These are phyloP conservation scores for Cantharis rufa DNA, from an alignment of 2,888 invertebrate genomes.

Conservation along the genomic window DNA sequence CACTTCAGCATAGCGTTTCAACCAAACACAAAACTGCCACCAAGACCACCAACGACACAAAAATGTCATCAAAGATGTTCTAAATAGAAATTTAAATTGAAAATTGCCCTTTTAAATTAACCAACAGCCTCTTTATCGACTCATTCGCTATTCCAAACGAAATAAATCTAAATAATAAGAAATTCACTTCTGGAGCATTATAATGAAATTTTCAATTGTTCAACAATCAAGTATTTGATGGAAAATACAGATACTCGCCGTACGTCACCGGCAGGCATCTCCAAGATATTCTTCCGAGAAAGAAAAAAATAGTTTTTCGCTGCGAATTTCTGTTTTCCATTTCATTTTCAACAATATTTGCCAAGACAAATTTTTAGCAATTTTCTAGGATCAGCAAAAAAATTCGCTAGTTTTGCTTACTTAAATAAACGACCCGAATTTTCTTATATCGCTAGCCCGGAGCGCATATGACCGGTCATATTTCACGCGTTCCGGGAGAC, in stretches of 20 bases:
- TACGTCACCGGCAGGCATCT: background rate
- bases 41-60: slow-evolving; percentile 4
- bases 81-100: slow-evolving; percentile 29
- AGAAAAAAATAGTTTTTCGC: background rate
- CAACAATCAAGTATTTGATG: background rate
- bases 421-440: slow-evolving; percentile 36
- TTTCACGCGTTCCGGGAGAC: slow-evolving; percentile 38
- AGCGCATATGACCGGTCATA: slow-evolving; percentile 37
- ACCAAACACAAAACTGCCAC: slow-evolving; percentile 13
- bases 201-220: background rate
- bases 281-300: background rate
- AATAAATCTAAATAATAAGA: slow-evolving; percentile 7
- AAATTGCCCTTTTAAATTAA: slow-evolving; percentile 29
- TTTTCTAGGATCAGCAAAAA: slow-evolving; percentile 27
- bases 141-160: slow-evolving; percentile 12
- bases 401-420: slow-evolving; percentile 29
- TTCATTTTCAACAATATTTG: slow-evolving; percentile 10
- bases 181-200: background rate
- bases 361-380: slow-evolving; percentile 23
- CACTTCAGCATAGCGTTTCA: slow-evolving; percentile 9
- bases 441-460: slow-evolving; percentile 31
- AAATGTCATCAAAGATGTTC: slow-evolving; percentile 20
- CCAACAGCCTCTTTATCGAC: slow-evolving; percentile 12
- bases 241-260: background rate
- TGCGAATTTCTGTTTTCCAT: slow-evolving; percentile 15